A percentile compares a stretch with the other conserved stretches of the same genome.
Conservation (phyloP, 2,888 invertebrate genomes). For the Teleogryllus oceanicus region DNA sequence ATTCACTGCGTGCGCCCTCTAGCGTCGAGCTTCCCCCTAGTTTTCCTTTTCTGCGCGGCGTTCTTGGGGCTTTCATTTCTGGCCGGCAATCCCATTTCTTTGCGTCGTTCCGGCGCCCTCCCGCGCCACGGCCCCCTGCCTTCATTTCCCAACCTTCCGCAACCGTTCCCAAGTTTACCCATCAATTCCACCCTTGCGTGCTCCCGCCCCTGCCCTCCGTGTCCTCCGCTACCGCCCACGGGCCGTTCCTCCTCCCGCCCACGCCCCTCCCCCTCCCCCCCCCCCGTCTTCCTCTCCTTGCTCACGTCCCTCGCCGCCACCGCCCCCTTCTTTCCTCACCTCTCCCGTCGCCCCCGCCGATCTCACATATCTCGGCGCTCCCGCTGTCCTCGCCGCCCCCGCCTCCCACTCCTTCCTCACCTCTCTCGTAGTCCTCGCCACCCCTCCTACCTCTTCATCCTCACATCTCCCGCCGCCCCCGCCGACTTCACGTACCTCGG, state of each 20-base stretch:
- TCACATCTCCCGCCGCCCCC: no score
- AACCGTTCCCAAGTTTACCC: constrained; percentile 18
- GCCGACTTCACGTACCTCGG: no score
- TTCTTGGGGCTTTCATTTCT: constrained; percentile 3
- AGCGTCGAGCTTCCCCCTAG: neutral
- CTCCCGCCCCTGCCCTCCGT: neutral
- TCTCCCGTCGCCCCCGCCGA: neutral
- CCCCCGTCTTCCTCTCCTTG: neutral
- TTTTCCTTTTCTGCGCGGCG: neutral
- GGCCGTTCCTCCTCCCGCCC: no score
- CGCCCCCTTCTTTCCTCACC: neutral
- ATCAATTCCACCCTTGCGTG: neutral
- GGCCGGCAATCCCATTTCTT: constrained; percentile 1
- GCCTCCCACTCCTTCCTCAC: no score
- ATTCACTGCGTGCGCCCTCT: neutral
- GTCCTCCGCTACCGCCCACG: neutral
- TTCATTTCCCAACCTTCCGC: constrained; percentile 18
- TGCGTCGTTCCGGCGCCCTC: neutral
- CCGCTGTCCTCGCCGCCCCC: no score
- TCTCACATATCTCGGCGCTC: neutral
- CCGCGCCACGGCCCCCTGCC: neutral
- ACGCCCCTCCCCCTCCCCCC: no score
- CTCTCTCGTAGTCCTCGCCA: no score
- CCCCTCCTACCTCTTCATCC: no score
- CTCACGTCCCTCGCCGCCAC: neutral